Conservation (phyloP, 2,113 vertebrate genomes). For the Syrmaticus mikado region DNA sequence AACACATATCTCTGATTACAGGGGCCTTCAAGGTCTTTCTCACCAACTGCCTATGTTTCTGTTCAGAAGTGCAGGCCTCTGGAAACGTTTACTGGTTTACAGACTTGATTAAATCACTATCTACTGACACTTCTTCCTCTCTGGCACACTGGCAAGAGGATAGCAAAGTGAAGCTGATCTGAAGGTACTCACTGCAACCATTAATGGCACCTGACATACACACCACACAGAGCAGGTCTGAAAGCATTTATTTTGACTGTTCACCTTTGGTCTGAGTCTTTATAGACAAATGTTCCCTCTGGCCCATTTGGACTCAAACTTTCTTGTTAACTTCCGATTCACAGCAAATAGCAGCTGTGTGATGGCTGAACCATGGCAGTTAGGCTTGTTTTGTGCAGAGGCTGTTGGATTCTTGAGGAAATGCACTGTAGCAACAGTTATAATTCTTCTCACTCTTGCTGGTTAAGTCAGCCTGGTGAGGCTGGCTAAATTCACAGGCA, state of each 20-base stretch:
- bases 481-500: neutral
- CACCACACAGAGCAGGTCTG: neutral
- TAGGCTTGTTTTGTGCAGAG: accelerated
- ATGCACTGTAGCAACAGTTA: neutral
- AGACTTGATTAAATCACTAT: neutral
- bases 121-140: neutral
- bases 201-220: neutral
- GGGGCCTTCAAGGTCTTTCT: neutral
- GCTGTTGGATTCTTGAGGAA: accelerated
- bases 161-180: neutral
- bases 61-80: neutral
- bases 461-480: neutral
- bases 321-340: neutral
- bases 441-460: neutral
- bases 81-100: neutral
- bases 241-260: neutral
- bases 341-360: neutral
- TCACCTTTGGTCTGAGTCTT: neutral
- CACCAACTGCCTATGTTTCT: accelerated
- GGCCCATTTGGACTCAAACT: neutral
- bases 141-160: neutral
- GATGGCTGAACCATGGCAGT: neutral
- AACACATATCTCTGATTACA: neutral
- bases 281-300: neutral
- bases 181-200: neutral